Evolutionary conservation across 2,888 invertebrate species (phyloP), one percentile per base, ranked within the genome.

Genomic region (Ectemnius cavifrons): DNA sequence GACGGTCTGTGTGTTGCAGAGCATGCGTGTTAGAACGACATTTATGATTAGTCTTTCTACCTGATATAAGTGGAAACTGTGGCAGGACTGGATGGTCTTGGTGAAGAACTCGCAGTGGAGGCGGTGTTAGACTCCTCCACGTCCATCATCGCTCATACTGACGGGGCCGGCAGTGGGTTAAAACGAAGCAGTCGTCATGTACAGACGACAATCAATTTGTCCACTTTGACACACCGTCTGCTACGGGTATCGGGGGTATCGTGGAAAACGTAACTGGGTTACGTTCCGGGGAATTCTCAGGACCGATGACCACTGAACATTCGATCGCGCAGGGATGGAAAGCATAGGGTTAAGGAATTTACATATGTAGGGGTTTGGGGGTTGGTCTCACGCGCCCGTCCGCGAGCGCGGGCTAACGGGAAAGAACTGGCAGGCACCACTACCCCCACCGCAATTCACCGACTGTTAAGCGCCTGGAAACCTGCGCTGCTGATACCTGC

Each of bases 71-170:
- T 90, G 67, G 90, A 89, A 80, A 90, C 90, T 77, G 89, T 89
- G 37, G 86, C 84, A 45, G 90, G 91, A 76, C 90, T 91, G 82
- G 90, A 90, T 56, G 90, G 89, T 82, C 89, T 89, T 71, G 90
- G 90, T 66, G 90, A 90, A 72, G 90, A 90, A 84, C 90, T 90
- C 84, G 89, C 89, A 65, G 88, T 89, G 82, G 90, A 90, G 79
- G 88, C 89, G 75, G 89, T 88, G 78, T 90, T 90, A 73, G 86
- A 89, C 77, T 90, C 90, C 84, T 90, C 91, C 83, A 89, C 88
- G 84, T 91, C 89, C 90, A 91, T 91, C 90, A 89, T 90, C 82
- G 85, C 88, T 89, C 90, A 90, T 90, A 71, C 85, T 89, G 84
- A 85, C 76, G 73, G 75, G 66, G 70, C 73, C 77, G 66, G 65